A percentile compares a stretch with the other conserved stretches of the same genome.
Conservation (phyloP, 1,140 invertebrate genomes). For the Drosophila varians region DNA sequence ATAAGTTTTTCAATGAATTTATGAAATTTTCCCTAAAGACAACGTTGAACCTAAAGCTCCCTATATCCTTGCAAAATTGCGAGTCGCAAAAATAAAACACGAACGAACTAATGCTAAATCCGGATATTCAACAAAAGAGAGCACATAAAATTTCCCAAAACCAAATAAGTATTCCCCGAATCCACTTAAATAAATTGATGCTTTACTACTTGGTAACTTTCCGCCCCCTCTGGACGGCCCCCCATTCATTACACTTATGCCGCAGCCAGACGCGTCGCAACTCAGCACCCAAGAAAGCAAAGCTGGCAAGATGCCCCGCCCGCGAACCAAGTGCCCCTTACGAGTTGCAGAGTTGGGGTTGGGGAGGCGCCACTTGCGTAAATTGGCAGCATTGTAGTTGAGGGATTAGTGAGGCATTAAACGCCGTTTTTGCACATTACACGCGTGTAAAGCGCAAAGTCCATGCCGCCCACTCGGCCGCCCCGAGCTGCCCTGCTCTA, state of each 20-base stretch:
- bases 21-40: too few species aligned
- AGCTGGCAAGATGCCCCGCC: not conserved
- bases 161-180: constrained; percentile 50
- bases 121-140: not conserved
- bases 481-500: not conserved
- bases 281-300: constrained; percentile 6
- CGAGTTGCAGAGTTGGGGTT: constrained; percentile 5
- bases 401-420: constrained; percentile 80
- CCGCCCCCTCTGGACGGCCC: constrained; percentile 7
- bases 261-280: constrained; percentile 33
- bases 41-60: too few species aligned
- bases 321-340: not conserved
- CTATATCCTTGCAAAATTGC: not conserved
- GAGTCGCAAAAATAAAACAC: too few species aligned
- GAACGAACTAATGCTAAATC: not conserved
- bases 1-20: too few species aligned
- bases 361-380: constrained; percentile 67
- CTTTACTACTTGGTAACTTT: constrained; percentile 62
- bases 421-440: constrained; percentile 81
- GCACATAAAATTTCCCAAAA: constrained; percentile 21
- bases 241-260: constrained; percentile 66
- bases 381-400: constrained; percentile 81
- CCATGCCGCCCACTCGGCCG: constrained; percentile 51
- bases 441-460: constrained; percentile 78
- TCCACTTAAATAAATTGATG: constrained; percentile 81